Evolutionary conservation across 2,113 vertebrate species (phyloP).

Genomic region (Todiramphus saurophagus): DNA sequence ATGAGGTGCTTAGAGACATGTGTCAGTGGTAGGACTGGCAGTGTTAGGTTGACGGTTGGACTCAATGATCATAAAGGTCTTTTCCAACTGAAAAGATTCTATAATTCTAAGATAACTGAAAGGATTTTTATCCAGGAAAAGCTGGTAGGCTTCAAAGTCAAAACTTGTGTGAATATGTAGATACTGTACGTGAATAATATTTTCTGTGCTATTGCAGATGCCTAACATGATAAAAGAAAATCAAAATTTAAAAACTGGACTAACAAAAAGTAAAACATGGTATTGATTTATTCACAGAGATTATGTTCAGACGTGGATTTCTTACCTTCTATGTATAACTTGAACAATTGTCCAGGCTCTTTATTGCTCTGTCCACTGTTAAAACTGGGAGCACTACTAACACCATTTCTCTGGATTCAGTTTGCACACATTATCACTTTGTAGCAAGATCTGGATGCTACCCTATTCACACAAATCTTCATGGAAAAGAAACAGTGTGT

Average conservation of each 20-base stretch:
- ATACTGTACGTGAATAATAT: background rate
- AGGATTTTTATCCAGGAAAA: background rate
- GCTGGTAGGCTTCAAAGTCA: background rate
- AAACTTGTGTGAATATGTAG: background rate
- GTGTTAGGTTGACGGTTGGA: too few relatives aligned
- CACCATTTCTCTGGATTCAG: background rate
- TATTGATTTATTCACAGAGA: background rate
- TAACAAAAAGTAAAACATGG: background rate
- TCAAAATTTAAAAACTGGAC: background rate
- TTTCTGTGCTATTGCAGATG: background rate
- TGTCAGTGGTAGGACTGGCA: too few relatives aligned
- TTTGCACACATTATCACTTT: background rate
- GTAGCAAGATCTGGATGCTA: background rate
- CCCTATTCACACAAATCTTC: background rate
- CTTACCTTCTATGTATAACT: background rate
- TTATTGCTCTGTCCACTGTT: background rate
- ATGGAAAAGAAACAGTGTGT: background rate
- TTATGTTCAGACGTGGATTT: background rate
- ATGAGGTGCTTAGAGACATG: too few relatives aligned
- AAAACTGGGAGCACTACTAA: background rate
- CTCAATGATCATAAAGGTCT: too few relatives aligned
- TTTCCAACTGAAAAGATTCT: too few relatives aligned
- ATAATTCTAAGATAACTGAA: background rate
- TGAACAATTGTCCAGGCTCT: background rate
- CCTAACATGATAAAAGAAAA: background rate